These are phyloP conservation scores for Cyclargus thomasi DNA, from an alignment of 1,140 invertebrate genomes.

Conservation along the genomic window DNA sequence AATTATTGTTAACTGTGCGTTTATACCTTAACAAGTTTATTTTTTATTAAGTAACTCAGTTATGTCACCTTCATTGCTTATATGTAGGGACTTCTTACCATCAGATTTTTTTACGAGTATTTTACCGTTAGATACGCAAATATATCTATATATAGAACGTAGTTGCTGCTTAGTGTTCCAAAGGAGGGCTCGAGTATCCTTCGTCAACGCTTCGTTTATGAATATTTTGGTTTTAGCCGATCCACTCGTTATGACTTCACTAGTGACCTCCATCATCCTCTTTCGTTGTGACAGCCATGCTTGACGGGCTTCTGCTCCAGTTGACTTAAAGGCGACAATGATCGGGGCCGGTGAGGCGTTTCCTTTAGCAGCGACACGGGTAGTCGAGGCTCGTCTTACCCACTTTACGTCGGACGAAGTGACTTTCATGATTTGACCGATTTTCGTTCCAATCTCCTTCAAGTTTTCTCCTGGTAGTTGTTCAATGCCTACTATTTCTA, in stretches of 20 bases:
- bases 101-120: background rate
- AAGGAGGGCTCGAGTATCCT: background rate
- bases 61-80: no score
- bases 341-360: background rate
- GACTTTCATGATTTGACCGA: background rate
- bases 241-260: background rate
- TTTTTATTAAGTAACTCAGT: no score
- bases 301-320: background rate
- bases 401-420: background rate
- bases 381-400: background rate
- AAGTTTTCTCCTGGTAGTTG: constrained; percentile 23
- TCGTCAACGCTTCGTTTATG: background rate
- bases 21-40: background rate
- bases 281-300: background rate
- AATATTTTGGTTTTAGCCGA: background rate
- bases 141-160: background rate
- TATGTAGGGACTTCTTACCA: background rate
- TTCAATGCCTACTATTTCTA: constrained; percentile 21
- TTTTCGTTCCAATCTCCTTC: constrained; percentile 14
- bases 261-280: background rate
- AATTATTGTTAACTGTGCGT: background rate
- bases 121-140: background rate
- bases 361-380: background rate
- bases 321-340: background rate
- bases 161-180: constrained; percentile 1